Base-by-base conservation (phyloP, 2,113 vertebrate genomes). In the Henicopernis longicauda region DNA sequence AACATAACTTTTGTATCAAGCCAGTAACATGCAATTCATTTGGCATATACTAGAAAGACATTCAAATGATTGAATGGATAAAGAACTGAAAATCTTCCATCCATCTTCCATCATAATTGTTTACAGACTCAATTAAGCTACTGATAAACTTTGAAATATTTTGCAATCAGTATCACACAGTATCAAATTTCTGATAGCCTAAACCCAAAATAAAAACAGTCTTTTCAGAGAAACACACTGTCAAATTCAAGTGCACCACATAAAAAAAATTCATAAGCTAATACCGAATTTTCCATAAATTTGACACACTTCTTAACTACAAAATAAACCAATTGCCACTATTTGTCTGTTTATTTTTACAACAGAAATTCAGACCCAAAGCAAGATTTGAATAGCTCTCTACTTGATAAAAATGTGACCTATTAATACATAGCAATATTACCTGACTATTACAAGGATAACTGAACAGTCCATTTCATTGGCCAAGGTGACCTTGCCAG, bases 401-500 rank as follows among this genome's bases (percentile, higher is more conserved):
- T 86, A 38, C 4, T 59, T 78, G 42, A 23, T 42, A 47, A 73
- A 93, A 93, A 54, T 47, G 2, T 19, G 83, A 29, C 11, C 22
- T 57, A 14, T 54, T 91, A 44, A 54, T 52, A 31, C 21, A 25
- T 15, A 63, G 61, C 0, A 1, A 15, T 81, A 62, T 71, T 89
- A 77, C 59, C 42, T 83, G 63, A 50, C 45, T 72, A 3, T 50
- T 50, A 73, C 16, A 54, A 66, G 50, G n/a, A n/a, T 66, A 54
- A 11, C 67, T 93, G 85, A 93, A 61, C 38, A 66, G 32, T 77
- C 44, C 22, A 47, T 55, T 93, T 86, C 42, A 65, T 34, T 40
- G 44, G 59, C 54, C 50, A 90, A 94, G 85, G 82, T 95, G 93
- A 96, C 96, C 88, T 95, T 90, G 71, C 88, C 58, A 66, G 62